These are phyloP conservation scores for Phthorimaea operculella DNA, from an alignment of 1,140 invertebrate genomes.

Conservation along the genomic window DNA sequence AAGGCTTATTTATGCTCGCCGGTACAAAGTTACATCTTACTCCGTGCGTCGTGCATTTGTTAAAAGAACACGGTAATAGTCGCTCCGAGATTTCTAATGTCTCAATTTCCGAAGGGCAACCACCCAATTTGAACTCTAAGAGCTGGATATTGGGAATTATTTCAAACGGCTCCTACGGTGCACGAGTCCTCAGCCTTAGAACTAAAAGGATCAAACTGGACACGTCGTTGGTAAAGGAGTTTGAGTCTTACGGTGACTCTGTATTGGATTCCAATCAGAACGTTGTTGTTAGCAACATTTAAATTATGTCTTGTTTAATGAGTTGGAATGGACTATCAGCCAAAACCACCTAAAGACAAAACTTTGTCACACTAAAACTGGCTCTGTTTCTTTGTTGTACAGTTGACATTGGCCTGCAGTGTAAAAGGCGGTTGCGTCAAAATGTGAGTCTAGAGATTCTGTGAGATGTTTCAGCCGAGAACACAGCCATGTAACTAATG, in stretches of 20 bases:
- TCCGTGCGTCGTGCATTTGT: slow-evolving; percentile 59
- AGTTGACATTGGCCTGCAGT: slow-evolving; percentile 21
- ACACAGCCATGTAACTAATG: slow-evolving; percentile 67
- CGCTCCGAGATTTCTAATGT: slow-evolving; percentile 63
- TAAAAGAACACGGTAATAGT: slow-evolving; percentile 65
- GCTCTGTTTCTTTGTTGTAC: slow-evolving; percentile 15
- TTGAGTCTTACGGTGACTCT: slow-evolving; percentile 14
- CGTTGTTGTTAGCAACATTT: slow-evolving; percentile 26
- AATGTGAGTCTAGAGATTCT: slow-evolving; percentile 23
- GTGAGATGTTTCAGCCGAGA: slow-evolving; percentile 63
- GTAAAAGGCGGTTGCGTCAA: slow-evolving; percentile 15
- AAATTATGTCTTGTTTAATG: slow-evolving; percentile 68
- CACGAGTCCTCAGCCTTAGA: slow-evolving; percentile 32
- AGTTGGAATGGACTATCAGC: slow-evolving; percentile 37
- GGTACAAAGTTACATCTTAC: slow-evolving; percentile 61
- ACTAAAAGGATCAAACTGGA: slow-evolving; percentile 28
- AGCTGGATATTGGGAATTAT: slow-evolving; percentile 14
- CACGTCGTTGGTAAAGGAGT: slow-evolving; percentile 21
- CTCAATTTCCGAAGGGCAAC: slow-evolving; percentile 47
- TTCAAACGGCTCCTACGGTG: slow-evolving; percentile 24
- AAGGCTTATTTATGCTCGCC: slow-evolving; percentile 58
- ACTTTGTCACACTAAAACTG: slow-evolving; percentile 8
- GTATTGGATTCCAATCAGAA: slow-evolving; percentile 30
- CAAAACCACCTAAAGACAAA: slow-evolving; percentile 24
- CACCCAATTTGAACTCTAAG: slow-evolving; percentile 31